These are phyloP conservation scores for Prietella phreatophila DNA, from an alignment of 2,113 vertebrate genomes.

Conservation along the genomic window DNA sequence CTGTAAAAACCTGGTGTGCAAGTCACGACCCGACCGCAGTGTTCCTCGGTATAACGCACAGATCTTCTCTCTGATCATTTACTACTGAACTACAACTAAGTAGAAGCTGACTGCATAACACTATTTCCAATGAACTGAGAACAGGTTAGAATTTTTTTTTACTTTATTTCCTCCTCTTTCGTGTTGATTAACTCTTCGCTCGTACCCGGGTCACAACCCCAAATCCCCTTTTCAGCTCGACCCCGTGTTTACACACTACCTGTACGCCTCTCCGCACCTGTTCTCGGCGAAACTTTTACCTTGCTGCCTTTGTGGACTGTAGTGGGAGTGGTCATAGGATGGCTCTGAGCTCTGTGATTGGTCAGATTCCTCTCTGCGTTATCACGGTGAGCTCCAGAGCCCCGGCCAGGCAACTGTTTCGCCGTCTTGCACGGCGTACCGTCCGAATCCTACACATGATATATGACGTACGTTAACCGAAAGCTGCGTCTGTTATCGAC, in stretches of 20 bases:
- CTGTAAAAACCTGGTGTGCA: neutral
- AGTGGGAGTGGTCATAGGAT: constrained; percentile 63
- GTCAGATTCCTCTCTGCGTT: constrained; percentile 66
- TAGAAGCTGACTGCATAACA: neutral
- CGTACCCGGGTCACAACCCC: neutral
- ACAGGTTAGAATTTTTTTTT: neutral
- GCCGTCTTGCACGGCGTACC: constrained; percentile 93
- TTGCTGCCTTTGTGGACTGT: constrained; percentile 87
- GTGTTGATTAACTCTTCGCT: neutral
- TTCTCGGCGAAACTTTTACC: constrained; percentile 64
- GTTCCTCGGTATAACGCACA: neutral
- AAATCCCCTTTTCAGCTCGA: neutral
- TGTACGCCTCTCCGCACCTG: too few relatives aligned
- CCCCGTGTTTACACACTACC: neutral
- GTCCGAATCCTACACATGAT: constrained; percentile 83
- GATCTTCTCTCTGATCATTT: neutral
- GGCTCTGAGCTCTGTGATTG: constrained; percentile 69
- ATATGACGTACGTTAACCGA: neutral
- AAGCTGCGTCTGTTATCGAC: too few relatives aligned
- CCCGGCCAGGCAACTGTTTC: constrained; percentile 84
- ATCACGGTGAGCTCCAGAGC: constrained; percentile 78
- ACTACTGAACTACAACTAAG: neutral
- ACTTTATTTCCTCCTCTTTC: neutral
- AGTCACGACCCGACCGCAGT: neutral
- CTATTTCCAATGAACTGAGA: neutral